These are phyloP conservation scores for Phyllostomus discolor DNA, from an alignment of 2,113 vertebrate species.

Conservation along the genomic window DNA sequence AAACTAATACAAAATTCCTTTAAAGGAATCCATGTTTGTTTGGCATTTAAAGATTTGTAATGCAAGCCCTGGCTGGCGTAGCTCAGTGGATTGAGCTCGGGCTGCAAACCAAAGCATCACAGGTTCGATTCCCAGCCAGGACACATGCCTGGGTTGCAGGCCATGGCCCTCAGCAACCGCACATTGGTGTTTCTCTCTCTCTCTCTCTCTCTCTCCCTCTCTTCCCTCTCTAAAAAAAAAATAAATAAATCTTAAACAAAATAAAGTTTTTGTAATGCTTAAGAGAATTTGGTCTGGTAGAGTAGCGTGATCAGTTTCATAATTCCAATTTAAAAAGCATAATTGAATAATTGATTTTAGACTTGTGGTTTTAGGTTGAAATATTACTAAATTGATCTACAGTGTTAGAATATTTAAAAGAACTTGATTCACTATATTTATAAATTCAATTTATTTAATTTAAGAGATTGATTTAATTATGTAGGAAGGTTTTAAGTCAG, in stretches of 20 bases:
- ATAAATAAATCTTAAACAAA: too few relatives aligned
- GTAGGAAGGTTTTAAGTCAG: conserved; percentile 64
- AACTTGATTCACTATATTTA: conserved; percentile 60
- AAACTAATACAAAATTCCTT: not conserved
- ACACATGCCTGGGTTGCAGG: too few relatives aligned
- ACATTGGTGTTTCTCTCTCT: too few relatives aligned
- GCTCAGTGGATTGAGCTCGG: too few relatives aligned
- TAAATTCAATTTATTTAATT: conserved; percentile 65
- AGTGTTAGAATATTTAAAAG: conserved; percentile 53
- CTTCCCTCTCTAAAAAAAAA: too few relatives aligned
- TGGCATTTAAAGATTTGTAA: conserved; percentile 33
- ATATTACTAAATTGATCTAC: conserved; percentile 67
- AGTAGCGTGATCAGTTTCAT: conserved; percentile 28
- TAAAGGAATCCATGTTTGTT: not conserved
- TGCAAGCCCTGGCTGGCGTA: not conserved
- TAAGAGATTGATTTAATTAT: conserved; percentile 69
- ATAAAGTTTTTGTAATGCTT: conserved; percentile 30
- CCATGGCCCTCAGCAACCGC: too few relatives aligned
- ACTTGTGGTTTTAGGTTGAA: conserved; percentile 55
- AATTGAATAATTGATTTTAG: conserved; percentile 67
- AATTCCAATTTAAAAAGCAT: conserved; percentile 54
- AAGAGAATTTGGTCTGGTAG: conserved; percentile 28
- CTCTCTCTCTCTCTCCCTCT: too few relatives aligned
- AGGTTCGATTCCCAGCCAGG: too few relatives aligned
- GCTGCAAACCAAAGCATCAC: too few relatives aligned